Evolutionary conservation across 2,888 invertebrate genomes (phyloP).

Genomic region (Chrysotoxum bicinctum): DNA sequence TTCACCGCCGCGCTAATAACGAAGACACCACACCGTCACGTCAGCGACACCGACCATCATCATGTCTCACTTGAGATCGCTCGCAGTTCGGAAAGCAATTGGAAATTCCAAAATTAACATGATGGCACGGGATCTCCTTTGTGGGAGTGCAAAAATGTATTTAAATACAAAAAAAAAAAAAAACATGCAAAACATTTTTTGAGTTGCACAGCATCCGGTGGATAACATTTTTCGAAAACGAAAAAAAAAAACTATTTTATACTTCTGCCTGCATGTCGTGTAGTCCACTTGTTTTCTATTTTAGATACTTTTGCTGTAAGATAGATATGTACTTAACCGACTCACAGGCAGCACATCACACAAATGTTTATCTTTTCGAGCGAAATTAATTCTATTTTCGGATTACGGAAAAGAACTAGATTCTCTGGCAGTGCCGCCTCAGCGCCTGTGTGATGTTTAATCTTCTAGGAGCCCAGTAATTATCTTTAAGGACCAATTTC

Average conservation of each 20-base stretch:
- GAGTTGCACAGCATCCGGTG: slow-evolving; percentile 66
- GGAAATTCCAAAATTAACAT: slow-evolving; percentile 66
- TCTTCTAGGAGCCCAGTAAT: slow-evolving; percentile 19
- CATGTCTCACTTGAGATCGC: slow-evolving; percentile 54
- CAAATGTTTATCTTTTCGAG: slow-evolving; percentile 51
- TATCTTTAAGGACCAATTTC: slow-evolving; percentile 24
- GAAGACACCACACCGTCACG: slow-evolving; percentile 7
- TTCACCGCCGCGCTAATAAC: background rate
- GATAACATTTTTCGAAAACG: slow-evolving; percentile 42
- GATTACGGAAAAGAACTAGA: slow-evolving; percentile 62
- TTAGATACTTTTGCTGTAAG: slow-evolving; percentile 32
- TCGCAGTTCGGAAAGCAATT: slow-evolving; percentile 51
- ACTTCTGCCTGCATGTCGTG: slow-evolving; percentile 38
- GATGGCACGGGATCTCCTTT: slow-evolving; percentile 52
- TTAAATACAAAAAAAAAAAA: slow-evolving; percentile 15
- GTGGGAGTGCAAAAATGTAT: slow-evolving; percentile 52
- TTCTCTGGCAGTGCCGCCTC: background rate
- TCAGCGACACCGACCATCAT: slow-evolving; percentile 52
- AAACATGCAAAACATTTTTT: slow-evolving; percentile 64
- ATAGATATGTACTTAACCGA: slow-evolving; percentile 23
- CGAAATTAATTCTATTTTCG: slow-evolving; percentile 41
- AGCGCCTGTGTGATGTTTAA: slow-evolving; percentile 11
- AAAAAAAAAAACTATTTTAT: background rate
- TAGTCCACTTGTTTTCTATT: slow-evolving; percentile 64
- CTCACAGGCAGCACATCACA: background rate